A percentile compares a stretch with the other conserved stretches of the same genome.
These are phyloP conservation scores for Hydractinia echinata DNA, from an alignment of 30 jellyfish, hydroid and myxozoan species.

Conservation along the genomic window DNA sequence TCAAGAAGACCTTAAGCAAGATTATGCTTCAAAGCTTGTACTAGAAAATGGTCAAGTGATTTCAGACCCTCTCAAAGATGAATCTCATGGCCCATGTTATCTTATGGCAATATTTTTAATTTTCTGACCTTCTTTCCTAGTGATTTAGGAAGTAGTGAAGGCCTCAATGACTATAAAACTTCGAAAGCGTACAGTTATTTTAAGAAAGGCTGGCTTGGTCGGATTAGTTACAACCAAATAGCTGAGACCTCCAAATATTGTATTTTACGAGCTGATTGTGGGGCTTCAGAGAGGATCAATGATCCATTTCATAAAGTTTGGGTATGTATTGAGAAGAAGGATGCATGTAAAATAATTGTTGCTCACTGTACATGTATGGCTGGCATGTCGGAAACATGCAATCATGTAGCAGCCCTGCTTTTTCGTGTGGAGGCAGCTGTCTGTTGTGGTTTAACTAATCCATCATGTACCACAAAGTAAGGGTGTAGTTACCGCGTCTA, in stretches of 20 bases:
- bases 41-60: no score
- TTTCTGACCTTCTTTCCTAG: no score
- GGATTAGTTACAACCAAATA: conserved; percentile 12
- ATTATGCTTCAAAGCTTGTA: no score
- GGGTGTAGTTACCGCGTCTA: no score
- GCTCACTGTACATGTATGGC: conserved; percentile 61
- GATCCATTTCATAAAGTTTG: conserved; percentile 48
- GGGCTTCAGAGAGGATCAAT: conserved; percentile 31
- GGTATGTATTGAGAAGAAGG: conserved; percentile 27
- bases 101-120: no score
- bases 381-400: conserved; percentile 37
- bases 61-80: no score
- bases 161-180: conserved; percentile 42
- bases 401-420: conserved; percentile 50
- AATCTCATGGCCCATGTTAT: no score
- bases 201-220: conserved; percentile 41
- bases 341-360: conserved; percentile 27
- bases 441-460: conserved; percentile 38
- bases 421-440: conserved; percentile 38
- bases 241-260: conserved; percentile 29
- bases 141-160: no score
- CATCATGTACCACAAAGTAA: conserved; percentile 39
- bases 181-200: conserved; percentile 52
- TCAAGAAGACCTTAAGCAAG: no score
- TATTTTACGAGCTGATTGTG: conserved; percentile 29